Percentiles rank a stretch among this genome's conserved stretches.
These are phyloP conservation scores for Brachyhypopomus gauderio DNA, from an alignment of 2,113 vertebrate species.

Conservation along the genomic window DNA sequence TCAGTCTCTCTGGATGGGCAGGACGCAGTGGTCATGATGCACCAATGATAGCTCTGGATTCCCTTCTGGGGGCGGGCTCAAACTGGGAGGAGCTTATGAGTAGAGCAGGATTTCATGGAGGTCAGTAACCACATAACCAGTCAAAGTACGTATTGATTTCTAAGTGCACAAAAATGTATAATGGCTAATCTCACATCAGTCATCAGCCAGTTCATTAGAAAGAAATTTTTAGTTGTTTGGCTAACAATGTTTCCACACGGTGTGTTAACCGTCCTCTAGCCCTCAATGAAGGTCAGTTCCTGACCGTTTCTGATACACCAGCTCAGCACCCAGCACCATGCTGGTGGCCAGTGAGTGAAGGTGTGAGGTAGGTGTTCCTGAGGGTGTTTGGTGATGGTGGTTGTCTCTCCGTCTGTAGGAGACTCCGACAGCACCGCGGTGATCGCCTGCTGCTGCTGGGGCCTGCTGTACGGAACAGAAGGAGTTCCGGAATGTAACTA, in stretches of 20 bases:
- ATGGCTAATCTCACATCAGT: no score
- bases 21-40: constrained; percentile 84
- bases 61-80: constrained; percentile 69
- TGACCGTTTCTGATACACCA: no score
- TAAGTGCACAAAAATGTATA: no score
- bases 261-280: no score
- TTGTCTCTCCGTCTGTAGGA: constrained; percentile 61
- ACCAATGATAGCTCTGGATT: constrained; percentile 83
- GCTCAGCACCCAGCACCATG: no score
- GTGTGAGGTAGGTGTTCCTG: neutral
- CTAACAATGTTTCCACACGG: no score
- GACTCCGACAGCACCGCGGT: constrained; percentile 82
- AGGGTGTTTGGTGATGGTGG: neutral
- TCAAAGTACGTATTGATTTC: no score
- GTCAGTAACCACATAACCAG: constrained; percentile 57
- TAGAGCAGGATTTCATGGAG: constrained; percentile 77
- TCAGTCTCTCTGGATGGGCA: constrained; percentile 77
- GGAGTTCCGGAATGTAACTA: constrained; percentile 76
- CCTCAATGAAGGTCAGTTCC: no score
- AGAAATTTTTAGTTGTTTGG: no score
- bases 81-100: constrained; percentile 81
- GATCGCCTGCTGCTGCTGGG: constrained; percentile 81
- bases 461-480: constrained; percentile 69
- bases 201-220: no score
- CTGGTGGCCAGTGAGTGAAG: neutral